Base-by-base conservation (phyloP, 2,113 vertebrate genomes). In the Uria aalge region DNA sequence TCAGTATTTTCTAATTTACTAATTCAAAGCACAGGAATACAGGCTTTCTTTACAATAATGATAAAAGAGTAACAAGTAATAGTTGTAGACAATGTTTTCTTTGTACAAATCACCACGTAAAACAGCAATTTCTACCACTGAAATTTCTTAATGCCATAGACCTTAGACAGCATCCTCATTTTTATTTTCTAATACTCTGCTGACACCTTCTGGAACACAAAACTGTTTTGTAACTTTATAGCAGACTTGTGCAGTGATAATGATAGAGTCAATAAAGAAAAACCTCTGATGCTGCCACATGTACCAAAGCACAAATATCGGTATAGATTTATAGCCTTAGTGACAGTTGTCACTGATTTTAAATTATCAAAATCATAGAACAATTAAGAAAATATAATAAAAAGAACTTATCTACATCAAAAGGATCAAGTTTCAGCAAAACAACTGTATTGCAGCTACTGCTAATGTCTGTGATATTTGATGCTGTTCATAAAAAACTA, bases 161-260 rank as follows among this genome's bases (percentile, higher is more conserved):
- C 8, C 15, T 84, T 53, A 63, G 30, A 64, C 4, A 80, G 22
- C 12, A 52, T 11, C 9, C 7, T 60, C 15, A 52, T 73, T 86
- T 95, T 93, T 82, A 64, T 96, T 97, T 96, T 84, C 55, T 96
- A 94, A 95, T 92, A 72, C 97, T 97, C 91, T 97, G 78, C 96
- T 98, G 97, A 97, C 97, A 97, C 74, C 97, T 98, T 96, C 97
- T 97, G 97, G 97, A 97, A 94, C 69, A 19, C 30, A 89, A 34
- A 12, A 82, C 16, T 40, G 6, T 82, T 82, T 92, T 76, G 24
- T 78, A 64, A 66, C 26, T 85, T 84, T 57, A 21, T 41, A 90
- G 17, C 36, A 64, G 36, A 52, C 5, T 77, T 73, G 7, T 73
- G 26, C 32, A 87, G 20, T 75, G 57, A 14, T 16, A 81, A 93